Base-by-base conservation (phyloP, 2,797 vertebrate genomes). In the Emys orbicularis region DNA sequence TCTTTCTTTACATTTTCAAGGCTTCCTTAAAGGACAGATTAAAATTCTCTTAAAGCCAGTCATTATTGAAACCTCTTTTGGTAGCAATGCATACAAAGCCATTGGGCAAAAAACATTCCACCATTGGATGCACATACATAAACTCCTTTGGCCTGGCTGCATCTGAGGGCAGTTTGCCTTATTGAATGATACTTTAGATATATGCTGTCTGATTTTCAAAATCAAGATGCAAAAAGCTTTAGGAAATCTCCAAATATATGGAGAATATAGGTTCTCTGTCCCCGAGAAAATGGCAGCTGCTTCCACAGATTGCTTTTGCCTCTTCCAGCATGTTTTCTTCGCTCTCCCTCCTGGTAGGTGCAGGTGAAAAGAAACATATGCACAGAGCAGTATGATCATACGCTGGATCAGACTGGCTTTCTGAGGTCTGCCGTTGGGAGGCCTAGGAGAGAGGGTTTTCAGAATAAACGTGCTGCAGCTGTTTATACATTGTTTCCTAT, bases 171-270 rank as follows among this genome's bases (percentile, higher is more conserved):
- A 54, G 79, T 81, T 21, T 68, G 27, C 54, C 50, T 44, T 34
- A 31, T 37, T 0, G 0, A 27, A 0, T 0, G 0, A 41, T 8
- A 21, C 29, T 81, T 50, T 1, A 0, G 80, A 52, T 47, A 25
- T 8, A 5, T 1, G 15, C 29, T 81, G 2, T 2, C 6, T 6
- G 74, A 31, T 76, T 34, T 27, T 11, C 23, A 84, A 41, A 54
- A 54, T 29, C 2, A 65, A 92, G 74, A 76, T 0, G 1, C 44
- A 31, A 76, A 47, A 29, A 29, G 27, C 44, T 16, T 29, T 29
- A 81, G 68, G 41, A 37, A 59, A 27, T 50, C 59, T 6, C 41
- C 8, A 49, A 4, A 25, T 15, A 72, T 44, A 0, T 0, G 31
- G 54, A 74, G 74, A 29, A 29, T 57, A 1, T 15, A 1, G 1